Percentiles rank a stretch among this genome's conserved stretches.
Conservation (phyloP, 64 coral and sea anemone genomes). For the Pachyseris speciosa region DNA sequence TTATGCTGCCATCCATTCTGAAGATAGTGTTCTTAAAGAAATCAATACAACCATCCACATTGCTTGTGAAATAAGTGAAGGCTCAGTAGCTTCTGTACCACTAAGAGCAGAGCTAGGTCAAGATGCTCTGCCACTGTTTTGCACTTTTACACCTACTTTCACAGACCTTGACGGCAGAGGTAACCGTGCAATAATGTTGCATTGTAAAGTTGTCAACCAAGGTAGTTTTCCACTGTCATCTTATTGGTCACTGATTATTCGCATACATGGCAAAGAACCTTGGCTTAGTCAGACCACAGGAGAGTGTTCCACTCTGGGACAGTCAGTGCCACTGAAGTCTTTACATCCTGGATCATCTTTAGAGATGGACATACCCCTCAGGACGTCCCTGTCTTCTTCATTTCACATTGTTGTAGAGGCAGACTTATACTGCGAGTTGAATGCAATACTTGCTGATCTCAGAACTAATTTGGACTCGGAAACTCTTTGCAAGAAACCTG, state of each 20-base stretch:
- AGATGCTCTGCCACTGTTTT: not conserved
- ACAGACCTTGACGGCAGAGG: not conserved
- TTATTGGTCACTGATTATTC: conserved; percentile 17
- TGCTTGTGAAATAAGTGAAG: not conserved
- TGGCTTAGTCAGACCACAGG: not conserved
- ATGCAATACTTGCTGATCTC: not conserved
- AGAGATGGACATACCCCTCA: conserved; percentile 6
- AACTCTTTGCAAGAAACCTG: not conserved
- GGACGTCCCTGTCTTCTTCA: not conserved
- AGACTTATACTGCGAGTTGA: conserved; percentile 8
- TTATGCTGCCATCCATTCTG: not conserved
- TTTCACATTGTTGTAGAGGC: conserved; percentile 15
- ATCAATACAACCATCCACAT: conserved; percentile 16
- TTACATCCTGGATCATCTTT: not conserved
- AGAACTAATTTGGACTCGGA: not conserved
- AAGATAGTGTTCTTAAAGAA: conserved; percentile 17
- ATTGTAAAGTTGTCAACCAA: conserved; percentile 42
- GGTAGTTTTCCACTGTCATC: not conserved
- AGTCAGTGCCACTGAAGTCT: conserved; percentile 8
- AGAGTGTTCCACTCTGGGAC: not conserved
- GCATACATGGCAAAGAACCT: conserved; percentile 3
- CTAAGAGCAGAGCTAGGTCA: not conserved
- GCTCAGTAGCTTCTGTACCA: not conserved
- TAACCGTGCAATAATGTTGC: not conserved
- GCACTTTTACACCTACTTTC: not conserved